A percentile compares a stretch with the other conserved stretches of the same genome.
Evolutionary conservation across 2,113 vertebrate species (phyloP).

Genomic region (Arothron firmamentum): DNA sequence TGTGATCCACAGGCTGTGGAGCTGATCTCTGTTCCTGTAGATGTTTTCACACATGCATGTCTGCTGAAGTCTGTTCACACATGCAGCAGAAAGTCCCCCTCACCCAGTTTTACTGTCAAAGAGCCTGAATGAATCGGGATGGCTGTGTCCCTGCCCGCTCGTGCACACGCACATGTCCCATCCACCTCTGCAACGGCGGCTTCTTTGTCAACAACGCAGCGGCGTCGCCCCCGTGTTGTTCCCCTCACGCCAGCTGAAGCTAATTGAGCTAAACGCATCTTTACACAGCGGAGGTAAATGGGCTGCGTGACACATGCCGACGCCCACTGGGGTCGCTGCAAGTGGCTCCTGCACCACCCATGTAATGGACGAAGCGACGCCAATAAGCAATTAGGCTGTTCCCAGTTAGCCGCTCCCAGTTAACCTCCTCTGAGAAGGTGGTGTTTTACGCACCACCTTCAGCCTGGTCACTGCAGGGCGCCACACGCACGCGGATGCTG

Average conservation of each 20-base stretch:
- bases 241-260: conserved; percentile 19
- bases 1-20: no score
- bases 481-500: conserved; percentile 2
- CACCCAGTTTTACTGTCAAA: no score
- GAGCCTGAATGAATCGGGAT: no score
- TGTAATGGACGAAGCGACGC: conserved; percentile 17
- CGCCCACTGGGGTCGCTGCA: conserved; percentile 5
- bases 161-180: neutral
- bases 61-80: no score
- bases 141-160: neutral
- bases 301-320: neutral
- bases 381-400: conserved; percentile 22
- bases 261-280: conserved; percentile 11
- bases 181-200: conserved; percentile 1
- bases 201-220: conserved; percentile 34
- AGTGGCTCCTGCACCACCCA: neutral
- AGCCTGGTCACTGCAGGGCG: conserved; percentile 16
- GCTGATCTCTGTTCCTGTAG: no score
- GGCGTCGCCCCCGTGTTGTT: conserved; percentile 18
- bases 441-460: conserved; percentile 8
- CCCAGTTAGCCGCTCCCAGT: conserved; percentile 4
- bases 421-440: conserved; percentile 11
- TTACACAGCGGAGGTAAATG: conserved; percentile 3
- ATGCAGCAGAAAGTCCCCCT: no score
- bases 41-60: no score